phyloP scores from a whole-genome alignment of 2,113 vertebrate species.

The Delphinapterus leucas region DNA sequence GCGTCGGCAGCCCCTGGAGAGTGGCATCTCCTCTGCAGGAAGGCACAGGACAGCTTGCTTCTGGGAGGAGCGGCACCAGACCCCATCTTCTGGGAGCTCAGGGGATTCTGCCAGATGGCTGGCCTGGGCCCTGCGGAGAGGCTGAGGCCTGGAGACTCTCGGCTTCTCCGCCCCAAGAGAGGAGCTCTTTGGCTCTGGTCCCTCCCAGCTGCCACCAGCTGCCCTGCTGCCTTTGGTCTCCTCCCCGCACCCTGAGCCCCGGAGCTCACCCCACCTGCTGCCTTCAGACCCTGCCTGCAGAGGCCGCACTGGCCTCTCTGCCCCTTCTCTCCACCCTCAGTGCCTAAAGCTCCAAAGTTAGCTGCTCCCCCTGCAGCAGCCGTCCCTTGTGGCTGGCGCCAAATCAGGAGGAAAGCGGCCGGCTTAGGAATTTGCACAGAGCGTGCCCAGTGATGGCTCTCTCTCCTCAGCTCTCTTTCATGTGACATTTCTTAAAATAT shows the following conservation, averaged over 20 bases:
- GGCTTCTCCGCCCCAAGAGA: not conserved
- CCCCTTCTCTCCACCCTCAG: not conserved
- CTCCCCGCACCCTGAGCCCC: not conserved
- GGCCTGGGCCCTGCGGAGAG: not conserved
- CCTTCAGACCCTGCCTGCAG: not conserved
- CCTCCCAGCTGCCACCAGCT: not conserved
- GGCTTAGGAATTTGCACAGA: not conserved
- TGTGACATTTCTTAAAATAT: not conserved
- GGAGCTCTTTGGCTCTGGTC: not conserved
- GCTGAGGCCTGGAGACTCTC: not conserved
- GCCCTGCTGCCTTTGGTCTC: not conserved
- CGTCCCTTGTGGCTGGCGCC: not conserved
- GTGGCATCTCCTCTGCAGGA: not conserved
- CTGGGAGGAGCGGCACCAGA: not conserved
- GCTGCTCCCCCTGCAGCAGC: not conserved
- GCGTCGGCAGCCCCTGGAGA: not conserved
- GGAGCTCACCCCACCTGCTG: not conserved
- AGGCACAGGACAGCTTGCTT: not conserved
- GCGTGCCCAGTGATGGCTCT: not conserved
- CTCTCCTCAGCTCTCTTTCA: not conserved
- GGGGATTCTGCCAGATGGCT: not conserved
- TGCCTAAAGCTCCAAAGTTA: conserved; percentile 13
- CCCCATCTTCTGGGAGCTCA: not conserved
- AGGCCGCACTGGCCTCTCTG: not conserved
- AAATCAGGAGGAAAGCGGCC: not conserved